phyloP scores from a whole-genome alignment of 2,888 invertebrate genomes.

The Sminthurinus aureus region DNA sequence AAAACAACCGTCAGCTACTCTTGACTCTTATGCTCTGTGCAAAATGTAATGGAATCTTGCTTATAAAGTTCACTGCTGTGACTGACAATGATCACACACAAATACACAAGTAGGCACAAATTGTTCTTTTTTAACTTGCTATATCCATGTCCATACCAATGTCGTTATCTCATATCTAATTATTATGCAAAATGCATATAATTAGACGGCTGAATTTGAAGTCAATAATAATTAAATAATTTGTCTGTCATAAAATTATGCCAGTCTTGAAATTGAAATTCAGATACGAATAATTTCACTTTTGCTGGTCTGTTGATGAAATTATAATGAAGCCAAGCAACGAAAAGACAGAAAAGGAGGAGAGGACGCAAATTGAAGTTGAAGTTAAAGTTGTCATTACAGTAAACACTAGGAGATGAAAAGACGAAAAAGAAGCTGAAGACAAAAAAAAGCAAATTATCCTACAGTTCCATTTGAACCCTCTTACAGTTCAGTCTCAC shows the following conservation, averaged over 20 bases:
- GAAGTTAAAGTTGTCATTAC: no score
- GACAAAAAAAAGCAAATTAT: background rate
- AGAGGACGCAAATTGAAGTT: background rate
- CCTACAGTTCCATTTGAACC: background rate
- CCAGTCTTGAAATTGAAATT: background rate
- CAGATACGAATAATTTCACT: background rate
- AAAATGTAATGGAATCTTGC: no score
- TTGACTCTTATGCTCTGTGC: no score
- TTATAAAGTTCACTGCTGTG: no score
- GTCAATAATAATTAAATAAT: background rate
- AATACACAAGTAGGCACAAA: no score
- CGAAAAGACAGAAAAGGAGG: background rate
- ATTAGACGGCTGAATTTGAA: no score
- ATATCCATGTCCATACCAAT: no score
- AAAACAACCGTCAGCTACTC: no score
- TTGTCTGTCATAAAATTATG: background rate
- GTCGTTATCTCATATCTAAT: no score
- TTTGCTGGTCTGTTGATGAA: background rate
- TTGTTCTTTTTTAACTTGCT: no score
- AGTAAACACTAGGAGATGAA: background rate
- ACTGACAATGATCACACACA: no score
- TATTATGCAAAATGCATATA: no score
- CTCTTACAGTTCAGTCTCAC: slow-evolving; percentile 12
- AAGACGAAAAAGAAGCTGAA: background rate
- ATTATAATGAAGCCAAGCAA: background rate